These are phyloP conservation scores for Gryllus longicercus DNA, from an alignment of 2,888 invertebrate species.

Conservation along the genomic window DNA sequence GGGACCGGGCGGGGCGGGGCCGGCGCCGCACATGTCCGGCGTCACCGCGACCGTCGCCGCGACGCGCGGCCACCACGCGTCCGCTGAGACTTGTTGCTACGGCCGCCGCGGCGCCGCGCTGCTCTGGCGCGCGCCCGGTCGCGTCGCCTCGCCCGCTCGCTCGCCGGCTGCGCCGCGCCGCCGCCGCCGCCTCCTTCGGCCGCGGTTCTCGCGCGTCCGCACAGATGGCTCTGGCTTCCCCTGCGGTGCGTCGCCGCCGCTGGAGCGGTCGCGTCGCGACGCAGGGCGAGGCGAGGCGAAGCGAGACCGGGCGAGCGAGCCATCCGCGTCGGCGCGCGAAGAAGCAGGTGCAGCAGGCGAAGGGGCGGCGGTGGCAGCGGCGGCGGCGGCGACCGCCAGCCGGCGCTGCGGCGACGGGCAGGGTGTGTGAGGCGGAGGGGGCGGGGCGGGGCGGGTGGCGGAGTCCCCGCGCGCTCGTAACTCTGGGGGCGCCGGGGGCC, in stretches of 20 bases:
- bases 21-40: background rate
- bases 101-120: conserved; percentile 18
- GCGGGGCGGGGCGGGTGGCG: background rate
- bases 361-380: too few species aligned
- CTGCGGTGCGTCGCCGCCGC: background rate
- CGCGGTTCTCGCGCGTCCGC: conserved; percentile 20
- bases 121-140: background rate
- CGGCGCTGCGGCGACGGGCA: background rate
- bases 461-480: conserved; percentile 23
- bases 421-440: background rate
- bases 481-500: conserved; percentile 22
- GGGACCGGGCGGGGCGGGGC: background rate
- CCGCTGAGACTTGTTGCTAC: conserved; percentile 18
- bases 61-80: background rate
- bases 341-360: conserved; percentile 19
- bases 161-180: conserved; percentile 23
- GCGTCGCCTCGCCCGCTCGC: background rate
- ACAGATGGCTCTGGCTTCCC: conserved; percentile 30
- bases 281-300: background rate
- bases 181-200: too few species aligned
- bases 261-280: too few species aligned
- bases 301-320: background rate
- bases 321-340: background rate
- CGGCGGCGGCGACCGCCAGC: background rate
- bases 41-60: background rate